These are phyloP conservation scores for Urophycis tenuis DNA, from an alignment of 2,797 vertebrate species.

Conservation along the genomic window DNA sequence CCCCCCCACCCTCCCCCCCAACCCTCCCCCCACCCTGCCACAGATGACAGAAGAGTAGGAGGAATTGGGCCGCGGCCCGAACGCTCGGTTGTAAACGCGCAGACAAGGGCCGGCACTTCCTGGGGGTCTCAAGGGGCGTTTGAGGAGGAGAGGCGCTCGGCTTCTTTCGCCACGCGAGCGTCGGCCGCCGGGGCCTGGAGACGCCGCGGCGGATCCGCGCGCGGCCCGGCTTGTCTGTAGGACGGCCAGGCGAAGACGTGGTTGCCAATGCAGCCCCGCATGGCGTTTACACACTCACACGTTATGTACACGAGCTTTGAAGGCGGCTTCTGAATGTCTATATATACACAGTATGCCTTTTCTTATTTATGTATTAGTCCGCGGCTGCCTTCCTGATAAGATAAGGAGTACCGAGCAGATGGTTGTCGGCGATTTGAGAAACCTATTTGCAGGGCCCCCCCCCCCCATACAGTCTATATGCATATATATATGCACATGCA, in stretches of 20 bases:
- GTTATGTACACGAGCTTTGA: neutral
- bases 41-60: no score
- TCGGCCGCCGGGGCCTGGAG: neutral
- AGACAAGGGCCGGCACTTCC: neutral
- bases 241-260: neutral
- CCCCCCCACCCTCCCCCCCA: no score
- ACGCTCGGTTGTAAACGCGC: no score
- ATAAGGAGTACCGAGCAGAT: conserved; percentile 28
- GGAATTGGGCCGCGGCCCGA: no score
- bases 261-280: neutral
- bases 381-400: conserved; percentile 9
- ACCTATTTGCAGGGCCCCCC: conserved; percentile 13
- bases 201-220: neutral
- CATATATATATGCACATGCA: conserved; percentile 18
- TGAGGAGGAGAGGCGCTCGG: neutral
- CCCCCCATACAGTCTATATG: neutral
- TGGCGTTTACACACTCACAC: neutral
- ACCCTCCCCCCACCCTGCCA: no score
- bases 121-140: neutral
- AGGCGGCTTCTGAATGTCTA: conserved; percentile 12
- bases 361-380: conserved; percentile 19
- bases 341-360: no score
- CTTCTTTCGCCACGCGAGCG: neutral
- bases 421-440: conserved; percentile 16
- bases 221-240: neutral